Percentiles rank a stretch among this genome's conserved stretches.
Evolutionary conservation across 2,888 invertebrate genomes (phyloP).

Genomic region (Nasonovia ribisnigri): DNA sequence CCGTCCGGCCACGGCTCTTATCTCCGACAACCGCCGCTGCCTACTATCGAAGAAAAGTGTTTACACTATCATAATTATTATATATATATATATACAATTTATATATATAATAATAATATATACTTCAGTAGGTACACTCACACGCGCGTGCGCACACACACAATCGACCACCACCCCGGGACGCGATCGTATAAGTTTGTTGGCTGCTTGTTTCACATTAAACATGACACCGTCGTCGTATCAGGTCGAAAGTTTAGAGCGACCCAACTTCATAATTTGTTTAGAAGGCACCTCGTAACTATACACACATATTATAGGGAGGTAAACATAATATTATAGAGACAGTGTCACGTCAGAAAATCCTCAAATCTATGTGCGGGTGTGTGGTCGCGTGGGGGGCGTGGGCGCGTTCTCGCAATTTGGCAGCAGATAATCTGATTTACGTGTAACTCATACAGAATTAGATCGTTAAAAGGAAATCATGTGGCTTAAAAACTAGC

Average conservation of each 20-base stretch:
- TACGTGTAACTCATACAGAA: not conserved
- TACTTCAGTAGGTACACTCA: not conserved
- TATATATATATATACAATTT: not conserved
- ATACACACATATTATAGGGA: not conserved
- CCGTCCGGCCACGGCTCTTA: not conserved
- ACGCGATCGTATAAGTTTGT: conserved; percentile 37
- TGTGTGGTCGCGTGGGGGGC: not conserved
- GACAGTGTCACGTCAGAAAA: not conserved
- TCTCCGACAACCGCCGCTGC: not conserved
- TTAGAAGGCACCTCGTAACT: not conserved
- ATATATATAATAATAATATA: not conserved
- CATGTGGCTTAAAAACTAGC: conserved; percentile 21
- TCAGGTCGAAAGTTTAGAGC: conserved; percentile 34
- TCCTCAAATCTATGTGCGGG: not conserved
- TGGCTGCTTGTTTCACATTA: conserved; percentile 34
- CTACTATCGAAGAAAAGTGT: not conserved
- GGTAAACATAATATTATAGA: not conserved
- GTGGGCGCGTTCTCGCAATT: not conserved
- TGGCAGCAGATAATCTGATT: conserved; percentile 4
- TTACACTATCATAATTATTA: not conserved
- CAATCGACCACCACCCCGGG: not conserved
- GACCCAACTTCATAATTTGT: conserved; percentile 25
- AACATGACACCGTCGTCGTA: conserved; percentile 46
- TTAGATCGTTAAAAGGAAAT: conserved; percentile 11
- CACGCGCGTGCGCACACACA: not conserved